Percentiles rank a stretch among this genome's conserved stretches.
Evolutionary conservation across 2,888 invertebrate species (phyloP).

Genomic region (Cylindroiulus punctatus): DNA sequence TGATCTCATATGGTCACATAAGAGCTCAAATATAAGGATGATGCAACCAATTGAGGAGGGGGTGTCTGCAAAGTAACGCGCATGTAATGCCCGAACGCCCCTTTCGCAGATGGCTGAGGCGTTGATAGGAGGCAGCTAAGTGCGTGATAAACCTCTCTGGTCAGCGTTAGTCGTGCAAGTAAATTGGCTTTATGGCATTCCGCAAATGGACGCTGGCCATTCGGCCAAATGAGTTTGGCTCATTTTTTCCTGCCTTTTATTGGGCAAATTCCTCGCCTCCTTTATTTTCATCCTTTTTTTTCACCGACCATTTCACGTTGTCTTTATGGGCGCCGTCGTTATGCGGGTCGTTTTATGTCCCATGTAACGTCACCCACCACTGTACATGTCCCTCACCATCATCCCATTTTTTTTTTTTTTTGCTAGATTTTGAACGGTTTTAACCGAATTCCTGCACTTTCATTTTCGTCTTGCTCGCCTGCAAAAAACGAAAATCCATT

Average conservation of each 20-base stretch:
- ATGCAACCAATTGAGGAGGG: too few relatives aligned
- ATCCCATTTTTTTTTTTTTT: not conserved
- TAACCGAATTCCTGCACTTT: not conserved
- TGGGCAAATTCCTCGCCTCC: not conserved
- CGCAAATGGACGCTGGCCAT: slow-evolving; percentile 9
- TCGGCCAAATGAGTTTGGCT: slow-evolving; percentile 11
- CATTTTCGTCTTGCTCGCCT: not conserved
- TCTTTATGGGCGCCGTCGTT: not conserved
- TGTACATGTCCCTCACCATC: not conserved
- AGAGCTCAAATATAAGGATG: too few relatives aligned
- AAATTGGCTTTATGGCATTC: slow-evolving; percentile 9
- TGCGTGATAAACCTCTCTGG: slow-evolving; percentile 18
- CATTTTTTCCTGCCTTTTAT: not conserved
- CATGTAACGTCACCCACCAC: not conserved
- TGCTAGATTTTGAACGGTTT: not conserved
- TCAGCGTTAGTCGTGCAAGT: not conserved
- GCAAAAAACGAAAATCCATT: not conserved
- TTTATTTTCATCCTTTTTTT: not conserved
- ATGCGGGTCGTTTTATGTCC: slow-evolving; percentile 16
- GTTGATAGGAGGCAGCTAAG: not conserved
- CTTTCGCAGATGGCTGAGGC: not conserved
- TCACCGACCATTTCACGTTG: not conserved
- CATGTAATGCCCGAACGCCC: not conserved
- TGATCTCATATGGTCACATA: too few relatives aligned
- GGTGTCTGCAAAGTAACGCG: too few relatives aligned